Percentiles rank a stretch among this genome's conserved stretches.
phyloP scores from a whole-genome alignment of 2,113 vertebrate genomes.

The Tetrao urogallus region DNA sequence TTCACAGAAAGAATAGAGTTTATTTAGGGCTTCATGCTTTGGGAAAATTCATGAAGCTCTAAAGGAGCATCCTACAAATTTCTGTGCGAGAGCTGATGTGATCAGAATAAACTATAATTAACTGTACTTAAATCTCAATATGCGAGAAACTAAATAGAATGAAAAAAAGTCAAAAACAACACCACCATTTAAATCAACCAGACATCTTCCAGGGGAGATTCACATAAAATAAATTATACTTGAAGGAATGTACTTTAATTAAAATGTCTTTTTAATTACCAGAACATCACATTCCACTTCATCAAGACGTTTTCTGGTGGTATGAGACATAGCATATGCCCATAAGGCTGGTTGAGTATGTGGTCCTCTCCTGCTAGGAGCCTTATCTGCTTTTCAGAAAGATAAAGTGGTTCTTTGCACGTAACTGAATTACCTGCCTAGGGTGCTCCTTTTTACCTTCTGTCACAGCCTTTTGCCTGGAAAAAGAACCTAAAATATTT shows the following conservation, averaged over 20 bases:
- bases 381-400: slow-evolving; percentile 64
- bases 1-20: background rate
- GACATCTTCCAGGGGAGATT: background rate
- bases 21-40: background rate
- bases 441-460: slow-evolving; percentile 65
- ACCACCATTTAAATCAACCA: background rate
- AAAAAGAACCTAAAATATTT: slow-evolving; percentile 59
- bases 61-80: background rate
- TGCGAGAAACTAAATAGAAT: background rate
- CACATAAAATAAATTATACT: background rate
- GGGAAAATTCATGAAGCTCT: background rate
- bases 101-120: background rate
- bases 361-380: slow-evolving; percentile 70
- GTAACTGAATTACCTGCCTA: slow-evolving; percentile 71
- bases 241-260: slow-evolving; percentile 37
- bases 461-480: slow-evolving; percentile 54
- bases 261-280: slow-evolving; percentile 45
- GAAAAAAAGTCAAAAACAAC: background rate
- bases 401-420: slow-evolving; percentile 65
- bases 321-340: slow-evolving; percentile 57
- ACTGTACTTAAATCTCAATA: background rate
- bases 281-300: slow-evolving; percentile 28
- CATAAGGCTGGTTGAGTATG: slow-evolving; percentile 69
- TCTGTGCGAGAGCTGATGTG: background rate
- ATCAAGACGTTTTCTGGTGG: slow-evolving; percentile 66